Evolutionary conservation across 1,140 invertebrate species (phyloP), one percentile per base, ranked within the genome.

Genomic region (Caenorhabditis elegans): DNA sequence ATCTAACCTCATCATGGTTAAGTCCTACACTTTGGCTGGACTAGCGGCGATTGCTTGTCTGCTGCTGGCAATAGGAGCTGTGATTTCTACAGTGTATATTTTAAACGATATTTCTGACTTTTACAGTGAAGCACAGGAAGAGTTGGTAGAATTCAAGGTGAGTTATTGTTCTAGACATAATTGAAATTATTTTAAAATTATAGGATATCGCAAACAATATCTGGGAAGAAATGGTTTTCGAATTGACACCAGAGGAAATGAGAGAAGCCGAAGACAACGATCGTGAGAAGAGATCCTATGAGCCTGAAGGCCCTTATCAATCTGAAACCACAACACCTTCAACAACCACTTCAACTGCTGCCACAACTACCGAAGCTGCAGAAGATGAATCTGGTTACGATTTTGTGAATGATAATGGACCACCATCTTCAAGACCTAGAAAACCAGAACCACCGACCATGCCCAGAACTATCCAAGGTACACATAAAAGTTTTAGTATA

Each of bases 171-270:
- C 22, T n/a, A 70, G 22, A 2, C 2, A 39, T 43, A n/a, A n/a
- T 70, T 34, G 43, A 34, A 17, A 15, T 34, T 60, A 3, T 39
- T 70, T 70, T 70, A 3, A 43, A 70, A 43, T 5, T 43, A 8
- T 43, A 43, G 60, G 60, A 70, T n/a, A 70, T 70, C 39, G 60
- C 60, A 11, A 70, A 70, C 34, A 70, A 70, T 70, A 26, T 70
- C 22, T 70, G 60, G 60, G 60, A 70, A 0, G 60, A 70, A 43
- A 70, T 70, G 60, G 60, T 70, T 10, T 19, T 34, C 11, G 60
- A 70, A 70, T 39, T 70, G 60, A 70, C 60, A 22, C 60, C 60
- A 36, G 60, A 70, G 43, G 34, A 70, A 43, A 70, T 70, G 60
- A 70, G 60, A 70, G 60, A 70, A 70, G 60, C 60, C 6, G 60